phyloP scores from a whole-genome alignment of 2,797 vertebrate species.

The Chelon labrosus region DNA sequence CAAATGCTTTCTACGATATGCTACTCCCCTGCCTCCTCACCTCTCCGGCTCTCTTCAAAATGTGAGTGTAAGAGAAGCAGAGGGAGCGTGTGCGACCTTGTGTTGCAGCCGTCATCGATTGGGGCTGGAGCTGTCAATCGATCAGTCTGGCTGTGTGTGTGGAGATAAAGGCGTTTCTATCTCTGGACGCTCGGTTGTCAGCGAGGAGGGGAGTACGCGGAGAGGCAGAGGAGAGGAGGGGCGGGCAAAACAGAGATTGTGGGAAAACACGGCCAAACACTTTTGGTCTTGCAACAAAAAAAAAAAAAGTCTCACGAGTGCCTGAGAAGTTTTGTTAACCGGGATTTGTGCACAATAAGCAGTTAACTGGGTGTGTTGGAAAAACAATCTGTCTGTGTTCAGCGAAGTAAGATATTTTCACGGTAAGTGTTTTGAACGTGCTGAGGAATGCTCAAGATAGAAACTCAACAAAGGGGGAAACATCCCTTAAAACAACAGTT shows the following conservation, averaged over 20 bases:
- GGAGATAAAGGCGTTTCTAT: constrained; percentile 80
- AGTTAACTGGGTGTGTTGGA: not conserved
- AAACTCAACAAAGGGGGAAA: constrained; percentile 11
- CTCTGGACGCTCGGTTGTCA: constrained; percentile 61
- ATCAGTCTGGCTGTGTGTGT: constrained; percentile 78
- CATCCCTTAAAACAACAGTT: not conserved
- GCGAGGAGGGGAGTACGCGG: not conserved
- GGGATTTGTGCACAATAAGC: not conserved
- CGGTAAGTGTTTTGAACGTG: not conserved
- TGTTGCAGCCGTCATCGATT: constrained; percentile 74
- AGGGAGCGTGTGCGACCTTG: constrained; percentile 76
- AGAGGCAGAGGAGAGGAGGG: constrained; percentile 15
- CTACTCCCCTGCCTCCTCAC: constrained; percentile 30
- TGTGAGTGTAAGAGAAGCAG: constrained; percentile 19
- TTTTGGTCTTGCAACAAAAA: too few species aligned
- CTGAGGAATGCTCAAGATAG: not conserved
- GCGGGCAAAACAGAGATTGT: not conserved
- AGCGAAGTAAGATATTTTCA: constrained; percentile 16
- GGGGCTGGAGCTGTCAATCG: constrained; percentile 78
- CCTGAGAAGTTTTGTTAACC: not conserved
- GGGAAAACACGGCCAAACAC: not conserved
- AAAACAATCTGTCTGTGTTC: constrained; percentile 10
- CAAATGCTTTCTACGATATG: constrained; percentile 26
- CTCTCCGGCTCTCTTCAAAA: constrained; percentile 3
- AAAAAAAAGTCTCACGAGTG: not conserved